Percentiles rank a stretch among this genome's conserved stretches.
Conservation (phyloP, 2,113 vertebrate genomes). For the Vombatus ursinus region DNA sequence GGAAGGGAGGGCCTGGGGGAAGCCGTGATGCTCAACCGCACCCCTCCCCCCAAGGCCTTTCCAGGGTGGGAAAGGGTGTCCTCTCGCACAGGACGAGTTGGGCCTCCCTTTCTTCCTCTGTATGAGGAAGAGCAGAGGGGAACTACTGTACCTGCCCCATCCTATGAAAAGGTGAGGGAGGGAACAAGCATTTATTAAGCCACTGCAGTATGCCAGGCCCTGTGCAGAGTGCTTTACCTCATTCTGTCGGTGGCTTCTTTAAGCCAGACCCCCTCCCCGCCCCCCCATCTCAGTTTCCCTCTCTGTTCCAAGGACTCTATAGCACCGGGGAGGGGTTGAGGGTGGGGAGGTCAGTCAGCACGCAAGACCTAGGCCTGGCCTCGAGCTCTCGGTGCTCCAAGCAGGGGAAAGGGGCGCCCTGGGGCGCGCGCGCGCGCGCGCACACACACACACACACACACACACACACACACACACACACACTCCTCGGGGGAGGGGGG, state of each 20-base stretch:
- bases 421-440: no score
- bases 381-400: background rate
- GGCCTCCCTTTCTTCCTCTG: no score
- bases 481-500: background rate
- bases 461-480: no score
- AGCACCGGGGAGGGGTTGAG: background rate
- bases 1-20: background rate
- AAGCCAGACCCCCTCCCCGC: no score
- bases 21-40: background rate
- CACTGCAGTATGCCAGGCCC: background rate
- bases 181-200: background rate
- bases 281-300: background rate
- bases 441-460: no score
- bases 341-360: background rate
- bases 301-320: no score
- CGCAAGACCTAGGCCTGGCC: background rate
- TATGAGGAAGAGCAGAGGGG: no score
- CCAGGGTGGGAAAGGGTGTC: no score
- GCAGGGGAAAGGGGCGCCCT: no score
- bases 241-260: background rate
- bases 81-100: background rate
- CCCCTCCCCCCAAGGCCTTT: no score
- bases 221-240: no score
- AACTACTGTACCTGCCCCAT: no score
- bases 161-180: background rate